phyloP scores from a whole-genome alignment of 2,888 invertebrate genomes.

The Stegana nigrithorax region DNA sequence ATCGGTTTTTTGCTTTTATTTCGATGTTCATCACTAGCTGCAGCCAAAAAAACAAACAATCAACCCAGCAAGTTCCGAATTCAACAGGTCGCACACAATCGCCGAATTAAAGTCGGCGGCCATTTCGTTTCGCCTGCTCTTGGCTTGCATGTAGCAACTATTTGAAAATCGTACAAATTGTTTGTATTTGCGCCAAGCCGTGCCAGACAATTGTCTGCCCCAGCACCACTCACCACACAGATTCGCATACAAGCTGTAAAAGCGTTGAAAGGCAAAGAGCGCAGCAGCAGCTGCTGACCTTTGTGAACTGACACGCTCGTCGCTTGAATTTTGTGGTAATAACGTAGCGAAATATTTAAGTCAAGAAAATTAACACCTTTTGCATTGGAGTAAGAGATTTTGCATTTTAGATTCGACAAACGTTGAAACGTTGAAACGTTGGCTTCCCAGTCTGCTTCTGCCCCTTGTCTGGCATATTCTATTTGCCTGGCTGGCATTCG shows the following conservation, averaged over 20 bases:
- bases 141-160: constrained; percentile 34
- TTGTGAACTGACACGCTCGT: constrained; percentile 68
- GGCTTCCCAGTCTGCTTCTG: neutral
- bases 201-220: constrained; percentile 18
- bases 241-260: neutral
- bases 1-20: too few relatives aligned
- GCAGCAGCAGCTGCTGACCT: constrained; percentile 54
- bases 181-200: constrained; percentile 27
- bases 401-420: constrained; percentile 56
- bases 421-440: neutral
- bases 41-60: neutral
- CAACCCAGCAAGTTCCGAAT: neutral
- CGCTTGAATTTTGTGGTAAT: constrained; percentile 66
- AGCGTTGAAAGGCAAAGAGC: neutral
- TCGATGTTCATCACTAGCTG: too few relatives aligned
- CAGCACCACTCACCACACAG: neutral
- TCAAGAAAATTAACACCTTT: constrained; percentile 69
- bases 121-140: neutral
- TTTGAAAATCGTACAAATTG: constrained; percentile 57
- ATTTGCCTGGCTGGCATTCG: too few relatives aligned
- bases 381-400: constrained; percentile 56
- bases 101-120: neutral
- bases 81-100: neutral
- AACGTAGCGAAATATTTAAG: constrained; percentile 67
- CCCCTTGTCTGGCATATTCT: too few relatives aligned